phyloP scores from a whole-genome alignment of 2,797 vertebrate species.

The Siniperca undulata region DNA sequence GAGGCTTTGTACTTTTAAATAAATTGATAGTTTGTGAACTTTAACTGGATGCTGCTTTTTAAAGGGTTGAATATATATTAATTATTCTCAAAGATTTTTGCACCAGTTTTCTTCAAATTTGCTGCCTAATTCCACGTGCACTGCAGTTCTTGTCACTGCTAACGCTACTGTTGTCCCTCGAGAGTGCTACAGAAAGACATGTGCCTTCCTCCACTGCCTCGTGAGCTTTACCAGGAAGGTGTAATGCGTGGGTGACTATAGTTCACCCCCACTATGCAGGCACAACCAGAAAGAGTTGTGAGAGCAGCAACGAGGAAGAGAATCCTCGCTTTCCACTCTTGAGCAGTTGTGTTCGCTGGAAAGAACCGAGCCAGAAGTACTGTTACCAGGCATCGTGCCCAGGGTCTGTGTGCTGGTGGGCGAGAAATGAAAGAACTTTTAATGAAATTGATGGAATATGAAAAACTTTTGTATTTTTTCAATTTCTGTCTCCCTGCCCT shows the following conservation, averaged over 20 bases:
- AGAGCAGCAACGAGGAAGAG: neutral
- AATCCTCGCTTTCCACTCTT: neutral
- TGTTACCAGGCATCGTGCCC: neutral
- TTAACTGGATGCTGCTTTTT: neutral
- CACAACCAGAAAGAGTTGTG: neutral
- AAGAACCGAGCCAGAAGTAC: slow-evolving; percentile 1
- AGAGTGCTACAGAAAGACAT: neutral
- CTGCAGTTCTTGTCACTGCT: neutral
- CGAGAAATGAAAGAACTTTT: slow-evolving; percentile 24
- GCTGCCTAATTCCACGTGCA: neutral
- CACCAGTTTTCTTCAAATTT: neutral
- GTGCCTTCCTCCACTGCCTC: neutral
- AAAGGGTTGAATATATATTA: too few species aligned
- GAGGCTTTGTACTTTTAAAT: neutral
- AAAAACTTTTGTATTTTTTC: slow-evolving; percentile 33
- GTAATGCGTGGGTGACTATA: neutral
- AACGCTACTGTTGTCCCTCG: neutral
- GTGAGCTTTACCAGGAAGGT: neutral
- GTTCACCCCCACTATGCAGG: neutral
- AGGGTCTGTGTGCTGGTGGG: slow-evolving; percentile 18
- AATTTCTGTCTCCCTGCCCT: slow-evolving; percentile 39
- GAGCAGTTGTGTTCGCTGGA: neutral
- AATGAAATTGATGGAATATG: slow-evolving; percentile 38
- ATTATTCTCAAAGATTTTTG: neutral
- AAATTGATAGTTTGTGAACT: neutral